Conservation (phyloP, 2,888 invertebrate species). For the Melanotus villosus region DNA sequence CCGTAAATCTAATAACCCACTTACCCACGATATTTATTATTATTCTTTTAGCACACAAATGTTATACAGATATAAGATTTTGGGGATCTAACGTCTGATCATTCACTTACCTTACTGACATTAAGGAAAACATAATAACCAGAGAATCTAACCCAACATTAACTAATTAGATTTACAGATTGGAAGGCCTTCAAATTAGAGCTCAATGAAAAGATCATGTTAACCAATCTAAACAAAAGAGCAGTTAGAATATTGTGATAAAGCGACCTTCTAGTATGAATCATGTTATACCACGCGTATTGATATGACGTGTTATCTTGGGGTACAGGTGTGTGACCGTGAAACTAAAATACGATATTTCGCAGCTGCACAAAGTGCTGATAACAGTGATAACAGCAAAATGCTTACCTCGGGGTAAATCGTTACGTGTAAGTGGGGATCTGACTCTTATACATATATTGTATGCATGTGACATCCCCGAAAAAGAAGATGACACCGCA, state of each 20-base stretch:
- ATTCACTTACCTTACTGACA: neutral
- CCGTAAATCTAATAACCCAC: too few species aligned
- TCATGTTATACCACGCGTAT: neutral
- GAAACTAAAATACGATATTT: too few species aligned
- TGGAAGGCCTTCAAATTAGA: too few species aligned
- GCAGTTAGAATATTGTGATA: neutral
- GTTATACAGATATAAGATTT: slow-evolving; percentile 17
- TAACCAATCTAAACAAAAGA: too few species aligned
- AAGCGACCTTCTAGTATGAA: neutral
- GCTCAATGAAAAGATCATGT: slow-evolving; percentile 15
- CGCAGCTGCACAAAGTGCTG: too few species aligned
- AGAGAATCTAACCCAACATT: too few species aligned
- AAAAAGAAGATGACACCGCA: neutral
- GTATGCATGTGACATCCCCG: slow-evolving; percentile 3
- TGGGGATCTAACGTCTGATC: too few species aligned
- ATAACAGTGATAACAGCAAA: slow-evolving; percentile 5
- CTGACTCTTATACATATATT: slow-evolving; percentile 12
- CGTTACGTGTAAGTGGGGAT: neutral
- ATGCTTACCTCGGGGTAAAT: too few species aligned
- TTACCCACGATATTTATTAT: too few species aligned
- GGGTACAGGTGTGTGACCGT: too few species aligned
- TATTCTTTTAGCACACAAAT: too few species aligned
- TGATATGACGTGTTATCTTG: too few species aligned
- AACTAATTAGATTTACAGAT: slow-evolving; percentile 13
- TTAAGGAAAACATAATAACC: slow-evolving; percentile 10